Evolutionary conservation across 1,140 invertebrate genomes (phyloP), one percentile per base, ranked within the genome.

Genomic region (Magallana gigas): DNA sequence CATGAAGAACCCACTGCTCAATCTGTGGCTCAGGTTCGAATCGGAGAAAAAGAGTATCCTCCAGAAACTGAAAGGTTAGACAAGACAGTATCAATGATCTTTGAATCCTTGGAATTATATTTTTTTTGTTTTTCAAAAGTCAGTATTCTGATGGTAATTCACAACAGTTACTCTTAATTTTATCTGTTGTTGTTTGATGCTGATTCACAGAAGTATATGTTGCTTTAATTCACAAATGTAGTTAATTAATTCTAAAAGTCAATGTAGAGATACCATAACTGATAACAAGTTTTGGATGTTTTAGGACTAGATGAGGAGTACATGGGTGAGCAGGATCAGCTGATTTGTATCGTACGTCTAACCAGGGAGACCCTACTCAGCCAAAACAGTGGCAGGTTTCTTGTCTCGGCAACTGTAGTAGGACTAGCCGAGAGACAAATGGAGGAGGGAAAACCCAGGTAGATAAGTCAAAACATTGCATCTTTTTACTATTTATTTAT

Each of bases 361-460:
- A 88, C 87, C 81, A 88, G 91, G 81, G 92, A 93, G 82, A 80
- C 16, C 1, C 85, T 83, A 1, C 57, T 91, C 11, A 88, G 89
- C 64, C 81, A 71, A 58, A 87, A 88, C 36, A 87, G 91, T 62
- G 82, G 88, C 12, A 88, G 68, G 14, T 91, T 93, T 82, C 57
- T 85, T 36, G 81, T 68, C 59, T 84, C 90, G 57, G 89, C 92
- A 81, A 90, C 91, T 60, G 76, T 88, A 57, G 87, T 91, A 81
- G 92, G 92, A 58, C 60, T 93, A 14, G 85, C 88, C 48, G 92
- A 93, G 76, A 90, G 92, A 87, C 91, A 92, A 83, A 86, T 89
- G 64, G 88, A 85, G 16, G 83, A 88, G 23, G 88, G 88, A 76
- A 88, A 76, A 86, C 88, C 88, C 36, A 71, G 85, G 88, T 88